These are phyloP conservation scores for Eulemur rubriventer DNA, from an alignment of 2,797 vertebrate genomes.

Conservation along the genomic window DNA sequence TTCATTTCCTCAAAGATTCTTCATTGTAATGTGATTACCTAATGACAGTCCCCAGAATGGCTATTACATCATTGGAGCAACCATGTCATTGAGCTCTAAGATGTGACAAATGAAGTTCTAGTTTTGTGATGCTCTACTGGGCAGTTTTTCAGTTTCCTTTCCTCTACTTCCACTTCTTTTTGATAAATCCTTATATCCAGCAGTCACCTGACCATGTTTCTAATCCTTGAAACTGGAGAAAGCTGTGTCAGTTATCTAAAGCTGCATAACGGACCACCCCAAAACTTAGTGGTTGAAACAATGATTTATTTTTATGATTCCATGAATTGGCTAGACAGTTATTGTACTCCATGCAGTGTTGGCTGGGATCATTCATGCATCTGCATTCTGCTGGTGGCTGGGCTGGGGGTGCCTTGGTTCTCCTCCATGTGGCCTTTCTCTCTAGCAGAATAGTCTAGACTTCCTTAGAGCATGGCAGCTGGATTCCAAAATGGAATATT, in stretches of 20 bases:
- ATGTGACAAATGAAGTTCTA: neutral
- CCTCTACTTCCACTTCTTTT: neutral
- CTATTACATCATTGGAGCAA: neutral
- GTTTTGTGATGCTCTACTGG: neutral
- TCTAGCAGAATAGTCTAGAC: neutral
- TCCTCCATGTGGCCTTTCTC: neutral
- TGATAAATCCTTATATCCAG: neutral
- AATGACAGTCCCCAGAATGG: neutral
- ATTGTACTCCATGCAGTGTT: neutral
- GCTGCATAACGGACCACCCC: neutral
- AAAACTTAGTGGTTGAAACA: neutral
- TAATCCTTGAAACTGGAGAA: neutral
- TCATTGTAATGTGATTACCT: neutral
- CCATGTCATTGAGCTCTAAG: neutral
- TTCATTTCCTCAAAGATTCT: neutral
- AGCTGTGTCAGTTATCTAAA: neutral
- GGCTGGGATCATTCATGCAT: neutral
- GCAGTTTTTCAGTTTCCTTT: neutral
- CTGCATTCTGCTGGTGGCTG: neutral
- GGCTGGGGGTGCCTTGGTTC: neutral
- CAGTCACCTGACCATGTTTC: neutral
- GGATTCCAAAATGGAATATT: neutral
- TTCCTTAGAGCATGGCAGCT: neutral
- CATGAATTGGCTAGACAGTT: neutral
- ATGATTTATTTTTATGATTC: neutral